A percentile compares a stretch with the other conserved stretches of the same genome.
Conservation (phyloP, 2,113 vertebrate genomes). For the Apeltes quadracus region DNA sequence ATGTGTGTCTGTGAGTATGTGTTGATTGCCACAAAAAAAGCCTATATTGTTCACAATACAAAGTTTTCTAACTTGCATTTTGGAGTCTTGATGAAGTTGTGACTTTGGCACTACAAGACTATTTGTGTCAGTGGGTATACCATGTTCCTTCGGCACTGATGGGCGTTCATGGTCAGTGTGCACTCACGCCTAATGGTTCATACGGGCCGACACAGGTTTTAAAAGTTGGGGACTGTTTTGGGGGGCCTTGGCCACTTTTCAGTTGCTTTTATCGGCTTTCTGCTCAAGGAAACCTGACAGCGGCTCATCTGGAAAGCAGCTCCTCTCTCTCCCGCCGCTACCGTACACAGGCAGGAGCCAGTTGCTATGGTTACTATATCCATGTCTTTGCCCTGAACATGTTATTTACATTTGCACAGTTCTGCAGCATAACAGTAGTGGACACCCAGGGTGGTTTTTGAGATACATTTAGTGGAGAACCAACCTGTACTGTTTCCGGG, state of each 20-base stretch:
- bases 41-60: neutral
- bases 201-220: neutral
- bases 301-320: too few relatives aligned
- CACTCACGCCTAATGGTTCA: neutral
- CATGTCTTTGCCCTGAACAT: too few relatives aligned
- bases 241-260: neutral
- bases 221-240: neutral
- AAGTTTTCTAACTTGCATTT: neutral
- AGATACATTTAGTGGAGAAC: constrained; percentile 4
- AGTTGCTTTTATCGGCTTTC: neutral
- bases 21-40: too few relatives aligned
- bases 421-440: too few relatives aligned
- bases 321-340: neutral
- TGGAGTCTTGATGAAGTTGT: neutral
- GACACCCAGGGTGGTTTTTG: neutral
- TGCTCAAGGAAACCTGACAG: neutral
- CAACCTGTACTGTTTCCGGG: constrained; percentile 90
- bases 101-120: neutral
- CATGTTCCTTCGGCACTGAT: too few relatives aligned
- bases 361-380: neutral
- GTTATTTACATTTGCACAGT: too few relatives aligned
- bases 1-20: neutral
- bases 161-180: too few relatives aligned
- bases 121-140: neutral
- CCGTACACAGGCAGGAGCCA: neutral